Base-by-base conservation (phyloP, 2,797 vertebrate genomes). In the Tarsius wallacei region DNA sequence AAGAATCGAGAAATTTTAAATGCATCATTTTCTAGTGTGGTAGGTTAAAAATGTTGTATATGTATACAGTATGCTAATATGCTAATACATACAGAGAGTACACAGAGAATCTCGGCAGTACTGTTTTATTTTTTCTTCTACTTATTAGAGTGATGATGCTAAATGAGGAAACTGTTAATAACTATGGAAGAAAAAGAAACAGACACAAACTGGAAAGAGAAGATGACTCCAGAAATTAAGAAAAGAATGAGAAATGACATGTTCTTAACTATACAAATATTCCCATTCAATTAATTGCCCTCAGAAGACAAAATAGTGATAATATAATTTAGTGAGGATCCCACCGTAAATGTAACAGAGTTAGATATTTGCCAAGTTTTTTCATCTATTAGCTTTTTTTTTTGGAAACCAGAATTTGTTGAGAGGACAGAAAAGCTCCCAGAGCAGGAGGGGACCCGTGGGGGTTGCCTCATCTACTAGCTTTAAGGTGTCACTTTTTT, bases 191-290 rank as follows among this genome's bases (percentile, higher is more conserved):
- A n/a, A 74, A 85, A 28, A 17, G 49, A 96, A 86, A 47, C 31
- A 22, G 11, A 47, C 7, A 82, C 33, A 84, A 87, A 80, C 49
- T 92, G 42, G 15, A 14, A 88, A 96, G 17, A 82, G 70, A 87
- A 55, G 57, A 26, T 57, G 21, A 77, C 87, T 51, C 47, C 10
- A 33, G 47, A 59, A 83, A 68, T 81, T 26, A 9, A 81, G 63
- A 89, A 93, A 91, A 94, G 10, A 91, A n/a, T 15, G 15, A 88
- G 31, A 93, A 93, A 47, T 51, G 24, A 42, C 1, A 90, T 19
- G 9, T 47, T 89, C 28, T 73, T 66, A 70, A 66, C 73, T 68
- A 92, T 31, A 87, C 73, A 84, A 33, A 55, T 63, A 1, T 95
- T 57, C 78, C 61, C 91, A 51, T 91, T 26, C 4, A 64, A 78